A percentile compares a stretch with the other conserved stretches of the same genome.
Conservation (phyloP, 2,797 vertebrate genomes). For the Macrochelys suwanniensis region DNA sequence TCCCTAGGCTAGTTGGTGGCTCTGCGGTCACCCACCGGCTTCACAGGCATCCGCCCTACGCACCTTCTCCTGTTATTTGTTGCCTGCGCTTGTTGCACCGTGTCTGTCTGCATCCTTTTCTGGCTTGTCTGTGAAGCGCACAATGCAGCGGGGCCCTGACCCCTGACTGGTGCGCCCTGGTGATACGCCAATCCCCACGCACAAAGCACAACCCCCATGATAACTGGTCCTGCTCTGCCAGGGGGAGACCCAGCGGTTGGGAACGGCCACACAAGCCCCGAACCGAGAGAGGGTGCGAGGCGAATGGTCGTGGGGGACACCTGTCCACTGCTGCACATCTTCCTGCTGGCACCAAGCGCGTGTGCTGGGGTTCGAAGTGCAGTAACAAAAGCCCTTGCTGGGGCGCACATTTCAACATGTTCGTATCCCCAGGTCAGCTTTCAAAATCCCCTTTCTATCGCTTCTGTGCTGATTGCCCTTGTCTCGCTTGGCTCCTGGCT, state of each 20-base stretch:
- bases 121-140: not conserved
- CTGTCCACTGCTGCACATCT: conserved; percentile 71
- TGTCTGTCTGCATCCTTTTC: not conserved
- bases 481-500: conserved; percentile 72
- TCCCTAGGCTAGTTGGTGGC: not conserved
- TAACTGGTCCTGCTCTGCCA: not conserved
- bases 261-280: conserved; percentile 58
- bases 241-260: conserved; percentile 63
- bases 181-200: fast-evolving
- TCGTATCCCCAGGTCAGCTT: conserved; percentile 68
- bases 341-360: conserved; percentile 41
- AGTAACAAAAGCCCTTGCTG: conserved; percentile 71
- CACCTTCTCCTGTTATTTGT: not conserved
- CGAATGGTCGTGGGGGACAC: conserved; percentile 70
- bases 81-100: not conserved
- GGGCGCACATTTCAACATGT: conserved; percentile 74
- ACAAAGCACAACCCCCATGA: not conserved
- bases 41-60: not conserved
- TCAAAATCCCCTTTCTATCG: conserved; percentile 76
- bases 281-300: not conserved
- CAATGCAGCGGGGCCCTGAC: fast-evolving
- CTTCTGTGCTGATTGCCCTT: conserved; percentile 73
- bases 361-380: conserved; percentile 45
- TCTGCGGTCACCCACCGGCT: not conserved
- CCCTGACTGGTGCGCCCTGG: not conserved